Evolutionary conservation across 1,140 invertebrate species (phyloP).

Genomic region (Probaryconus sp.): DNA sequence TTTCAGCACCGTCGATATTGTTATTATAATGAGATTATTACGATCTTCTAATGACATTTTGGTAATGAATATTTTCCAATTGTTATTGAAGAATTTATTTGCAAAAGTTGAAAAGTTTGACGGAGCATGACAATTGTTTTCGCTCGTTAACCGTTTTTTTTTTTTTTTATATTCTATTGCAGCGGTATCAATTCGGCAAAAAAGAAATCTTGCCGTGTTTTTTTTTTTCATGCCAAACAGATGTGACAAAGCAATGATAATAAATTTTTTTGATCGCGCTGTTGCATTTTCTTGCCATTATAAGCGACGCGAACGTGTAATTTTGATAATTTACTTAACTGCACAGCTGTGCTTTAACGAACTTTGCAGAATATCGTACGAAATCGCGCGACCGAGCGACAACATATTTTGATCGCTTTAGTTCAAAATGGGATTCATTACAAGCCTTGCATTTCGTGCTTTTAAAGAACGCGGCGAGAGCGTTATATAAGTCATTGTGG

Average conservation of each 20-base stretch:
- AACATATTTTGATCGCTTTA: constrained; percentile 35
- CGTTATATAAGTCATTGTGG: background rate
- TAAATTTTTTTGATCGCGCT: constrained; percentile 35
- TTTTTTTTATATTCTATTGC: constrained; percentile 3
- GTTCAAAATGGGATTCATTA: constrained; percentile 17
- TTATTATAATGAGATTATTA: no score
- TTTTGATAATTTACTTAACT: constrained; percentile 54
- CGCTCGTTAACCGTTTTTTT: no score
- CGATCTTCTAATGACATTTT: no score
- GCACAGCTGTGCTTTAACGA: constrained; percentile 42
- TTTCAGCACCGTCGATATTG: no score
- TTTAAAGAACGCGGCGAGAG: background rate
- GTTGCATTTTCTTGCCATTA: constrained; percentile 40
- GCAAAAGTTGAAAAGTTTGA: no score
- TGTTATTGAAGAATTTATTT: no score
- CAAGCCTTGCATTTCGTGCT: constrained; percentile 1
- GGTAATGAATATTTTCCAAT: no score
- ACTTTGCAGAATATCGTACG: constrained; percentile 24
- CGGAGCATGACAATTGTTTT: no score
- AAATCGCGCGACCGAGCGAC: constrained; percentile 24
- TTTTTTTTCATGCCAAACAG: constrained; percentile 17
- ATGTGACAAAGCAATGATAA: constrained; percentile 37
- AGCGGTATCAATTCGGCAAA: constrained; percentile 11
- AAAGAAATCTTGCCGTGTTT: background rate
- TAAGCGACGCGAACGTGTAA: constrained; percentile 35